Evolutionary conservation across 2,797 vertebrate species (phyloP).

Genomic region (Acrossocheilus wenchowensis): DNA sequence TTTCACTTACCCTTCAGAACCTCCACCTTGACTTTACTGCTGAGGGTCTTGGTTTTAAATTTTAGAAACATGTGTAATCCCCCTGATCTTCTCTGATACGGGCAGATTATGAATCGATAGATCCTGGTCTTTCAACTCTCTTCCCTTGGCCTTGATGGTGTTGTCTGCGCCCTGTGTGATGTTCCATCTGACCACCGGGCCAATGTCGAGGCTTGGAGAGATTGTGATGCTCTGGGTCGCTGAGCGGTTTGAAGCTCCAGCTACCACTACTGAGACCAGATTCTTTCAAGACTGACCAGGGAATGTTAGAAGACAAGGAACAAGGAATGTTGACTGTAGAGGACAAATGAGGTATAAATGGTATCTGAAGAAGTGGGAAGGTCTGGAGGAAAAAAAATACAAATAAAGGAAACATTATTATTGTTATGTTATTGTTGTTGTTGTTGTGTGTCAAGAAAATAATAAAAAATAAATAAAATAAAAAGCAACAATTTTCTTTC

Average conservation of each 20-base stretch:
- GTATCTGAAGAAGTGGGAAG: slow-evolving; percentile 44
- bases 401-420: neutral
- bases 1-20: slow-evolving; percentile 71
- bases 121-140: neutral
- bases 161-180: too few species aligned
- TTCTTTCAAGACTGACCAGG: slow-evolving; percentile 58
- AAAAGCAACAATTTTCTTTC: too few species aligned
- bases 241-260: slow-evolving; percentile 68
- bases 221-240: accelerated
- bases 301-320: slow-evolving; percentile 40
- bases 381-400: slow-evolving; percentile 60
- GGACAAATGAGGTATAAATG: slow-evolving; percentile 59
- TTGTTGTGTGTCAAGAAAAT: neutral
- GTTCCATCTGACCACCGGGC: neutral
- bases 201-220: neutral
- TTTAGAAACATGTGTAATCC: slow-evolving; percentile 65
- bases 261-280: slow-evolving; percentile 36
- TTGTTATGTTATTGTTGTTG: neutral
- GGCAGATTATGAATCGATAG: slow-evolving; percentile 51
- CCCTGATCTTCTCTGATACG: slow-evolving; percentile 47
- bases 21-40: slow-evolving; percentile 58
- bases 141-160: neutral
- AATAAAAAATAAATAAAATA: neutral
- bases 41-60: slow-evolving; percentile 39
- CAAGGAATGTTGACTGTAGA: slow-evolving; percentile 64